These are phyloP conservation scores for Otus sunia DNA, from an alignment of 2,113 vertebrate genomes.

Conservation along the genomic window DNA sequence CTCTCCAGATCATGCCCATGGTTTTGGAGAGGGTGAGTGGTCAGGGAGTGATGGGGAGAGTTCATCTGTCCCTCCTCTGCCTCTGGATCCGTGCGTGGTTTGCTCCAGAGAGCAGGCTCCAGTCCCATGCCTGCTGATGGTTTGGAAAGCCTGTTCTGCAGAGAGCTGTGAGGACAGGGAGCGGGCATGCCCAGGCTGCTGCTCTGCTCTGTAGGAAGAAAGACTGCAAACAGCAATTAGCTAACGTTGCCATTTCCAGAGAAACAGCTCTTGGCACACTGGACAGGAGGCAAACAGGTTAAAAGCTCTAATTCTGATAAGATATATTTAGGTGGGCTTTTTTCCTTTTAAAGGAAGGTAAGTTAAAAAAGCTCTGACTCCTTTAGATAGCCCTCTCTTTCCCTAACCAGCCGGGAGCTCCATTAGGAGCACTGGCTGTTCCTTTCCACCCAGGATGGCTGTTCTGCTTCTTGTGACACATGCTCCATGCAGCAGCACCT, in stretches of 20 bases:
- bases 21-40: neutral
- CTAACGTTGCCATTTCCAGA: neutral
- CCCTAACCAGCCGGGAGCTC: neutral
- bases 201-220: neutral
- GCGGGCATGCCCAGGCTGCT: neutral
- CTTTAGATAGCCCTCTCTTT: neutral
- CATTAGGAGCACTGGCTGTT: neutral
- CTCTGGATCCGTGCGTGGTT: accelerated
- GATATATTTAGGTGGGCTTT: conserved; percentile 12
- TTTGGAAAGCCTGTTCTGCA: neutral
- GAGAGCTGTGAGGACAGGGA: neutral
- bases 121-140: neutral
- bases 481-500: accelerated
- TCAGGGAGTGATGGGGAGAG: too few relatives aligned
- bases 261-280: accelerated
- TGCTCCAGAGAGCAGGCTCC: neutral
- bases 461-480: neutral
- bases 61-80: too few relatives aligned
- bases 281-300: conserved; percentile 4
- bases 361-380: conserved; percentile 2
- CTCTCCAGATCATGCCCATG: accelerated
- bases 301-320: conserved; percentile 20
- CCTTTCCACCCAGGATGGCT: neutral
- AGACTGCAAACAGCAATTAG: conserved; percentile 17
- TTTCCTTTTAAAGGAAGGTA: neutral